phyloP scores from a whole-genome alignment of 2,113 vertebrate genomes.

The Thalassoma bifasciatum region DNA sequence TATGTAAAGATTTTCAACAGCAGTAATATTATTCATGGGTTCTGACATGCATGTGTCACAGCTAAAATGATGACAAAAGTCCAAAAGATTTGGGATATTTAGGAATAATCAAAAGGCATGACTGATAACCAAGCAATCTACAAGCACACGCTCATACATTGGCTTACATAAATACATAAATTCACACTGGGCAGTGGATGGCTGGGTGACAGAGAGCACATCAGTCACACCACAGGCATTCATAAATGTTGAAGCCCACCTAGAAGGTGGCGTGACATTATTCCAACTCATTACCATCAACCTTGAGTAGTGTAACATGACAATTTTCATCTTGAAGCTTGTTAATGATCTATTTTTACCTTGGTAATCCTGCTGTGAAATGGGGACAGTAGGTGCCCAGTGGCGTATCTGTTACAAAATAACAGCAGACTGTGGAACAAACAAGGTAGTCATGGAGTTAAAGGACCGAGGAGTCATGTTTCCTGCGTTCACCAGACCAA shows the following conservation, averaged over 20 bases:
- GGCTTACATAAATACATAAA: constrained; percentile 47
- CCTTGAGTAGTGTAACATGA: constrained; percentile 58
- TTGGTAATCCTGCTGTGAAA: constrained; percentile 19
- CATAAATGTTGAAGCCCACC: constrained; percentile 55
- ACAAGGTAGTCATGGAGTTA: not conserved
- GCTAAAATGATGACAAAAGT: constrained; percentile 38
- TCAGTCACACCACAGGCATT: constrained; percentile 55
- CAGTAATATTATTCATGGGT: constrained; percentile 71
- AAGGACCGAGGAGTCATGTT: not conserved
- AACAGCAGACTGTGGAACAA: constrained; percentile 13
- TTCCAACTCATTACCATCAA: constrained; percentile 65
- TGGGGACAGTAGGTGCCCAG: constrained; percentile 42
- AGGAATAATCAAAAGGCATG: constrained; percentile 34
- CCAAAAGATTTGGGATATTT: constrained; percentile 51
- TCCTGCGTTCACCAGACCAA: not conserved
- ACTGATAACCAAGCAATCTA: constrained; percentile 14
- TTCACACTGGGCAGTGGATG: constrained; percentile 19
- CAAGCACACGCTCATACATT: not conserved
- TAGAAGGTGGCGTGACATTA: constrained; percentile 66
- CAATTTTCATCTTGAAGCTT: constrained; percentile 46
- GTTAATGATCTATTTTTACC: constrained; percentile 66
- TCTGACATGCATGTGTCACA: constrained; percentile 54
- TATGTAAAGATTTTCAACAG: constrained; percentile 25
- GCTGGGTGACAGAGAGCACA: constrained; percentile 47
- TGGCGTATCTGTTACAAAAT: constrained; percentile 36